Percentiles rank a stretch among this genome's conserved stretches.
phyloP scores from a whole-genome alignment of 2,113 vertebrate genomes.

The Corvus hawaiiensis region DNA sequence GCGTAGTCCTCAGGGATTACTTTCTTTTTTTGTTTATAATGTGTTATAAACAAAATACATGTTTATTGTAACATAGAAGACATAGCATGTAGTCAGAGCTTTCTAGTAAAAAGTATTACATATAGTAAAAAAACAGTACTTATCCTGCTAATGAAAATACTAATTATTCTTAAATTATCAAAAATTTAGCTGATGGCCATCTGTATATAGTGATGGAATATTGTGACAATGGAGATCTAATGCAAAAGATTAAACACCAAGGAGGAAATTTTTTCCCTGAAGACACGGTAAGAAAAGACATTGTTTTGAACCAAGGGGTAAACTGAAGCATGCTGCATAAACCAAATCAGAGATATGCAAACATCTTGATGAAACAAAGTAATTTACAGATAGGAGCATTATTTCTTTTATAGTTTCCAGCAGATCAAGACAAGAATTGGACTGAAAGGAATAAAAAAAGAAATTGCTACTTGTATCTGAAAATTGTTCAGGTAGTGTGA shows the following conservation, averaged over 20 bases:
- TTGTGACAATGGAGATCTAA: conserved; percentile 87
- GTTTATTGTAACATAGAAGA: neutral
- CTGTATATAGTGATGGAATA: conserved; percentile 93
- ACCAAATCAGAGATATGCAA: neutral
- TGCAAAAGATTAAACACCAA: conserved; percentile 83
- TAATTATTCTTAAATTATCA: conserved; percentile 29
- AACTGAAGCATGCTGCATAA: neutral
- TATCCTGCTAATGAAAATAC: neutral
- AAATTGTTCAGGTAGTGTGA: neutral
- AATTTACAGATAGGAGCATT: neutral
- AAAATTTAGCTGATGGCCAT: conserved; percentile 76
- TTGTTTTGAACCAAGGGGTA: neutral
- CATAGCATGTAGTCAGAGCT: neutral
- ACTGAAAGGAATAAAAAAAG: neutral
- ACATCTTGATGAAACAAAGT: neutral
- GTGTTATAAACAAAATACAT: neutral
- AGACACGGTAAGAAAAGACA: conserved; percentile 73
- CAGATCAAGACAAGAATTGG: neutral
- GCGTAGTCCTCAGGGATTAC: neutral
- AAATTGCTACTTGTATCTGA: neutral
- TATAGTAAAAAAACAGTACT: neutral
- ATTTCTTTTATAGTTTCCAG: neutral
- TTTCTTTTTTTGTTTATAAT: neutral
- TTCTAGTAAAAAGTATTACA: neutral
- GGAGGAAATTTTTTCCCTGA: conserved; percentile 78